Evolutionary conservation across 2,113 vertebrate genomes (phyloP).

Genomic region (Phrynosoma blainvillii): DNA sequence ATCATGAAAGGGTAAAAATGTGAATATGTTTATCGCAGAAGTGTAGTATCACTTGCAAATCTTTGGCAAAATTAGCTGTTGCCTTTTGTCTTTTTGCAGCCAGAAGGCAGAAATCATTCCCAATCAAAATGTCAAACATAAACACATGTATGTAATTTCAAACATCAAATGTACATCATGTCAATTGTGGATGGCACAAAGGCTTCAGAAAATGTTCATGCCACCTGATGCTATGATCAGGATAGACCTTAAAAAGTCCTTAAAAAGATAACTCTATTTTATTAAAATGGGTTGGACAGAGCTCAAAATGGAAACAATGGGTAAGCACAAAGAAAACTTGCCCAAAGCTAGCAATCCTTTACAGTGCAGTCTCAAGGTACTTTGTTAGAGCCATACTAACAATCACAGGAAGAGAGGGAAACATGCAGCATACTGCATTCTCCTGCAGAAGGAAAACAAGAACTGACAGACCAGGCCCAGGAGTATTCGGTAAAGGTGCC

Average conservation of each 20-base stretch:
- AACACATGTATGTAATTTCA: background rate
- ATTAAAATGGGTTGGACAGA: background rate
- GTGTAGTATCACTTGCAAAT: background rate
- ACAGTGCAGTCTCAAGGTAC: slow-evolving; percentile 53
- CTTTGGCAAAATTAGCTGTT: background rate
- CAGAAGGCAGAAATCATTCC: background rate
- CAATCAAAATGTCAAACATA: background rate
- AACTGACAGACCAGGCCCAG: background rate
- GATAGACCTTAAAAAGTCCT: background rate
- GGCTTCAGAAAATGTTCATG: background rate
- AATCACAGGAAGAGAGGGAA: slow-evolving; percentile 60
- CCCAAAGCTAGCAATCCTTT: slow-evolving; percentile 33
- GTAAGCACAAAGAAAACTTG: slow-evolving; percentile 14
- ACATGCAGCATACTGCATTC: slow-evolving; percentile 54
- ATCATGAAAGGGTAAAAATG: background rate
- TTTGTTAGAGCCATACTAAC: slow-evolving; percentile 63
- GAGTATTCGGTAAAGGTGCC: background rate
- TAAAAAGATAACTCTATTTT: background rate
- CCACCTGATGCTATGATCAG: background rate
- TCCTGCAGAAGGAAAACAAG: slow-evolving; percentile 2
- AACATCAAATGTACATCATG: background rate
- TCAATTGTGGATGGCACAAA: background rate
- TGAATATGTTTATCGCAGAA: background rate
- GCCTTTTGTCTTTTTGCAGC: background rate
- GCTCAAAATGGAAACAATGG: background rate